A percentile compares a stretch with the other conserved stretches of the same genome.
Evolutionary conservation across 2,888 invertebrate species (phyloP).

Genomic region (Buathra laborator): DNA sequence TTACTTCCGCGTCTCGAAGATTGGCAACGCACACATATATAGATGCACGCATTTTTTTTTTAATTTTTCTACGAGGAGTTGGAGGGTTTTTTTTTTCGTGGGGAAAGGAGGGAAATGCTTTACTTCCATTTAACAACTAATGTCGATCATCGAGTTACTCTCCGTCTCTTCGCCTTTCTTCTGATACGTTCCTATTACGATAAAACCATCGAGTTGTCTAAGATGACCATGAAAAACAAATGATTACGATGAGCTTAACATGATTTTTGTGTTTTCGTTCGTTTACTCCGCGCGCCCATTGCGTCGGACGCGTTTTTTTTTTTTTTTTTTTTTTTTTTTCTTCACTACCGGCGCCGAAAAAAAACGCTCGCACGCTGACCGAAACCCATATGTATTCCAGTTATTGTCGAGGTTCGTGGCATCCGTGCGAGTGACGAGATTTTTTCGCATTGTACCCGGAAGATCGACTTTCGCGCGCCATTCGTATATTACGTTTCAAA

Average conservation of each 20-base stretch:
- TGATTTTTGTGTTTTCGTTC: conserved; percentile 23
- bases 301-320: background rate
- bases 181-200: conserved; percentile 35
- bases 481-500: conserved; percentile 44
- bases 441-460: conserved; percentile 19
- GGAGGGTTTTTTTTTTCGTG: background rate
- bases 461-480: conserved; percentile 33
- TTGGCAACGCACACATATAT: conserved; percentile 84
- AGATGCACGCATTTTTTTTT: conserved; percentile 81
- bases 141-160: conserved; percentile 77
- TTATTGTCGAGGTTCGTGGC: conserved; percentile 83
- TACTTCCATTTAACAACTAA: conserved; percentile 74
- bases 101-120: conserved; percentile 73
- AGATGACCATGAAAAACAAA: conserved; percentile 48
- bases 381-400: conserved; percentile 75
- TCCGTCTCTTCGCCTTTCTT: conserved; percentile 70
- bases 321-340: background rate
- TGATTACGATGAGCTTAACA: conserved; percentile 49
- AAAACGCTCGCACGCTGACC: conserved; percentile 65
- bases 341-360: conserved; percentile 1
- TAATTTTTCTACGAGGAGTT: conserved; percentile 49
- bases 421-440: conserved; percentile 76
- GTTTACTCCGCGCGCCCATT: conserved; percentile 4
- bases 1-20: conserved; percentile 73
- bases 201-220: conserved; percentile 58